Evolutionary conservation across 2,113 vertebrate species (phyloP).

Genomic region (Copsychus sechellarum): DNA sequence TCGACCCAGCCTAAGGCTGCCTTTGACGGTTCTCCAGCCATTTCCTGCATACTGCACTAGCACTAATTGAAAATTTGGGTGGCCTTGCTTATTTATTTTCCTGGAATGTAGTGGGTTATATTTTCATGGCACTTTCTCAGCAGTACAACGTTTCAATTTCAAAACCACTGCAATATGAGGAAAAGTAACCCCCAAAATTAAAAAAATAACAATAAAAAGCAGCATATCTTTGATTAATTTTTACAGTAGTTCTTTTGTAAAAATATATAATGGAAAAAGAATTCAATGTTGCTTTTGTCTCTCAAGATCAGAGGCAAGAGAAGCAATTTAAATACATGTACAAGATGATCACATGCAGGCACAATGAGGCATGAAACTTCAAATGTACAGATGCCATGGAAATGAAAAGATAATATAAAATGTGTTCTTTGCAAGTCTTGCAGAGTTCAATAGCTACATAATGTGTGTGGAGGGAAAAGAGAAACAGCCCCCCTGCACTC

Average conservation of each 20-base stretch:
- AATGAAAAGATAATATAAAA: constrained; percentile 43
- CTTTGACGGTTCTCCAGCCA: constrained; percentile 81
- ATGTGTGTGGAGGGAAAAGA: background rate
- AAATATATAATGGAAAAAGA: constrained; percentile 49
- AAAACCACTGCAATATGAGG: constrained; percentile 71
- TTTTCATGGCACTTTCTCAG: constrained; percentile 98
- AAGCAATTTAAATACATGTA: constrained; percentile 24
- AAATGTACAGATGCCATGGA: constrained; percentile 20
- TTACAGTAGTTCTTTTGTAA: constrained; percentile 57
- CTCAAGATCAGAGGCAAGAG: constrained; percentile 23
- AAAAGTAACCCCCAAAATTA: constrained; percentile 55
- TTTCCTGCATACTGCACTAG: constrained; percentile 94
- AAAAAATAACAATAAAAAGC: constrained; percentile 55
- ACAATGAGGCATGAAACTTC: constrained; percentile 15
- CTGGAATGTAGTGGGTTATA: constrained; percentile 96
- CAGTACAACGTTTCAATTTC: constrained; percentile 90
- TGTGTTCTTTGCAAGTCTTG: constrained; percentile 33
- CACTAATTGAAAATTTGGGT: constrained; percentile 99
- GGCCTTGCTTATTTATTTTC: constrained; percentile 99
- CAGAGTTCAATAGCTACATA: constrained; percentile 30
- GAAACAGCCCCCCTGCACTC: background rate
- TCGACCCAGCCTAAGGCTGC: constrained; percentile 78
- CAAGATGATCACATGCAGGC: constrained; percentile 2
- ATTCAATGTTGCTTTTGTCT: constrained; percentile 2
- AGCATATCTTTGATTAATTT: constrained; percentile 53